phyloP scores from a whole-genome alignment of 2,797 vertebrate species.

The Heteromormyrus szaboi region DNA sequence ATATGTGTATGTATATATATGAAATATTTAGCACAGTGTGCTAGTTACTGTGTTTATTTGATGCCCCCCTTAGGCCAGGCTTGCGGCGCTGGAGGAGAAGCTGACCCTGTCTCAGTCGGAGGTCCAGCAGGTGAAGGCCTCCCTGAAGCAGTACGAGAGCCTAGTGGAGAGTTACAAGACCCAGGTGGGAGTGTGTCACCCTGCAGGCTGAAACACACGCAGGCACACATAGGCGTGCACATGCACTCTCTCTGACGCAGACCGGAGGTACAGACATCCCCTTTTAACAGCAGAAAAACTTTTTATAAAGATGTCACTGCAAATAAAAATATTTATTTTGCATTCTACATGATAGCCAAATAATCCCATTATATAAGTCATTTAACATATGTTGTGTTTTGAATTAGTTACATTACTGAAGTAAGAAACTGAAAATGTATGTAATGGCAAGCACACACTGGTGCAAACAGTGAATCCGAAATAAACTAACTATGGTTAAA shows the following conservation, averaged over 20 bases:
- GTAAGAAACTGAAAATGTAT: neutral
- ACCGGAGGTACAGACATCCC: neutral
- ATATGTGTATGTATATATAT: neutral
- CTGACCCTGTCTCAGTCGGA: constrained; percentile 70
- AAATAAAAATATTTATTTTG: neutral
- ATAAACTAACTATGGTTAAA: neutral
- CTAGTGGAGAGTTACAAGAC: constrained; percentile 79
- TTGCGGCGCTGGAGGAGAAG: constrained; percentile 69
- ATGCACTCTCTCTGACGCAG: neutral
- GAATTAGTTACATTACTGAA: neutral
- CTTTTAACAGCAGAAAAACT: neutral
- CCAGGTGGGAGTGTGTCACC: constrained; percentile 61
- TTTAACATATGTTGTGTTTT: neutral
- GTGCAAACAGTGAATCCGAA: neutral
- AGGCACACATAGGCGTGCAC: neutral
- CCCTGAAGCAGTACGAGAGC: constrained; percentile 75
- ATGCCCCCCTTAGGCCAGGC: neutral
- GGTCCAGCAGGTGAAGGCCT: constrained; percentile 75
- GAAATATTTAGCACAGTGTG: neutral
- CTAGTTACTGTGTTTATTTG: neutral
- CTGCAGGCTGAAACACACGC: neutral
- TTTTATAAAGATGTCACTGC: neutral
- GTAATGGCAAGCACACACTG: neutral
- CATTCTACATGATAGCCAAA: neutral
- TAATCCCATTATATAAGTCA: neutral